phyloP scores from a whole-genome alignment of 1,140 invertebrate genomes.

The Lordiphosa mommai region DNA sequence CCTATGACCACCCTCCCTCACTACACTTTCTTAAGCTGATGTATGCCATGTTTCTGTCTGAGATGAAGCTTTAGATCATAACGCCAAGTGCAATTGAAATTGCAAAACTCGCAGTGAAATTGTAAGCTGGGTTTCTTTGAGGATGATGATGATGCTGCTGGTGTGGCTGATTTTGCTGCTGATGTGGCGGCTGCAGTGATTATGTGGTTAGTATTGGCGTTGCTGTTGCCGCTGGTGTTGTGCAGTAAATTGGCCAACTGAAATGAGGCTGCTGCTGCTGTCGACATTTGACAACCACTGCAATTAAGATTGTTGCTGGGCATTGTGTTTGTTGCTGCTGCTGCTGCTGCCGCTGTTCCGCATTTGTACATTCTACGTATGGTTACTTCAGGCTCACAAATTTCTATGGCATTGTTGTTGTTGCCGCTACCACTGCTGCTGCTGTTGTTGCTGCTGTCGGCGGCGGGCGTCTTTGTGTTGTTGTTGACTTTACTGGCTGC shows the following conservation, averaged over 20 bases:
- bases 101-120: conserved; percentile 77
- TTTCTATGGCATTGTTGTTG: conserved; percentile 34
- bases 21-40: conserved; percentile 76
- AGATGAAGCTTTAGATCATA: conserved; percentile 78
- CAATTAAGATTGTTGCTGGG: conserved; percentile 36
- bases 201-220: conserved; percentile 10
- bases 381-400: conserved; percentile 69
- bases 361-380: conserved; percentile 77
- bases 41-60: conserved; percentile 77
- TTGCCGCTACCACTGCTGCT: conserved; percentile 1
- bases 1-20: too few relatives aligned
- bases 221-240: conserved; percentile 22
- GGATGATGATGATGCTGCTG: conserved; percentile 5
- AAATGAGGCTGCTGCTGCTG: conserved; percentile 61
- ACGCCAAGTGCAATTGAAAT: conserved; percentile 74
- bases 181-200: conserved; percentile 9
- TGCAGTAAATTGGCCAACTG: conserved; percentile 67
- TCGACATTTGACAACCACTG: conserved; percentile 69
- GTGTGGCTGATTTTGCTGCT: conserved; percentile 25
- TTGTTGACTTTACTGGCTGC: conserved; percentile 50
- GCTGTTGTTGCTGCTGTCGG: conserved; percentile 12
- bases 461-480: conserved; percentile 27
- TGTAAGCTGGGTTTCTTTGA: conserved; percentile 60
- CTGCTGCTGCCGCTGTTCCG: conserved; percentile 23
- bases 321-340: conserved; percentile 17